Evolutionary conservation across 1,140 invertebrate species (phyloP).

Genomic region (Aporrectodea caliginosa): DNA sequence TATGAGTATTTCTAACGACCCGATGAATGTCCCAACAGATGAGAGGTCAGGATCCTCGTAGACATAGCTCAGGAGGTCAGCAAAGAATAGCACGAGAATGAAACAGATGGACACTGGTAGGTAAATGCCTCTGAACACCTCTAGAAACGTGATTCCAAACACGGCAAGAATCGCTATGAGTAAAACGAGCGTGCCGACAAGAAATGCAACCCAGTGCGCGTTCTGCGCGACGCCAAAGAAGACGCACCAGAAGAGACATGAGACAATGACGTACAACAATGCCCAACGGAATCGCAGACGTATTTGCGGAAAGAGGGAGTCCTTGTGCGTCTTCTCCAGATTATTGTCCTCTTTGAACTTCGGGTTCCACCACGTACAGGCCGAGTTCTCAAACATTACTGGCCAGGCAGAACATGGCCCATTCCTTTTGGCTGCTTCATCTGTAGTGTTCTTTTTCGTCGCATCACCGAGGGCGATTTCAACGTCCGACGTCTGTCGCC

Average conservation of each 20-base stretch:
- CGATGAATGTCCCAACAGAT: constrained; percentile 75
- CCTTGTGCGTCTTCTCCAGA: not conserved
- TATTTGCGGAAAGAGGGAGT: not conserved
- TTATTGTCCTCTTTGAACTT: not conserved
- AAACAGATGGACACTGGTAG: not conserved
- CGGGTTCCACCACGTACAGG: not conserved
- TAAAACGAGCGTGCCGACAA: not conserved
- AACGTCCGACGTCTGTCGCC: too few species aligned
- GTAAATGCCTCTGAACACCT: not conserved
- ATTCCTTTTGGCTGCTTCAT: too few species aligned
- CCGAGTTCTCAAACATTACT: not conserved
- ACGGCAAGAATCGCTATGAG: not conserved
- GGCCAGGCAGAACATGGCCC: too few species aligned
- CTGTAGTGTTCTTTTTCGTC: too few species aligned
- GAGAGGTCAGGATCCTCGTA: constrained; percentile 45
- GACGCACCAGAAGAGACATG: not conserved
- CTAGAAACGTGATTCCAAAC: too few species aligned
- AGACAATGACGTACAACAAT: not conserved
- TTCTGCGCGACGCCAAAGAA: not conserved
- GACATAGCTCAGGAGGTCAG: not conserved
- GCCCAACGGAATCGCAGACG: not conserved
- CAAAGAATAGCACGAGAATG: not conserved
- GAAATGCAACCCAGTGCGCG: not conserved
- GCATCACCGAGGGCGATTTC: too few species aligned
- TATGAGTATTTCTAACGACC: constrained; percentile 79